phyloP scores from a whole-genome alignment of 2,888 invertebrate species.

The Rotaria macrura region DNA sequence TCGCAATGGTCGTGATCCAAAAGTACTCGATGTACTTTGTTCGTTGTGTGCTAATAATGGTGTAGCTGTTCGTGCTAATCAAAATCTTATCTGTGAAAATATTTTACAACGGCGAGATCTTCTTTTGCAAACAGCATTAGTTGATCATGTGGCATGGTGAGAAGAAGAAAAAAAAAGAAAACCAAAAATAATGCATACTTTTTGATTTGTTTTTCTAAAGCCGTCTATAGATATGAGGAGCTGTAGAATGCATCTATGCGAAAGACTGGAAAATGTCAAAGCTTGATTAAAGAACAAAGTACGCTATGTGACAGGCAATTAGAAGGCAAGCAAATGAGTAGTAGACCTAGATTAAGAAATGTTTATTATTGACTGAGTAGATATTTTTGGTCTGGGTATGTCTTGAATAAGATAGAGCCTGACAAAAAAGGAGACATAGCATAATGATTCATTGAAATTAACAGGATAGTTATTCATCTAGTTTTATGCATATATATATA shows the following conservation, averaged over 20 bases:
- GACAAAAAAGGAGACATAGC: too few relatives aligned
- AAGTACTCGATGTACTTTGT: constrained; percentile 85
- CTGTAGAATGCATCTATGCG: background rate
- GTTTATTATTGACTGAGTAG: too few relatives aligned
- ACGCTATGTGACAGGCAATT: background rate
- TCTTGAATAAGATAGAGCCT: too few relatives aligned
- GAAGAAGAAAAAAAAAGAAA: background rate
- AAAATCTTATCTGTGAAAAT: constrained; percentile 96
- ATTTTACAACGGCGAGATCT: constrained; percentile 89
- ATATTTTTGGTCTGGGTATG: too few relatives aligned
- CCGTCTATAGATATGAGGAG: background rate
- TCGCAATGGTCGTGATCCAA: constrained; percentile 95
- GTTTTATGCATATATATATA: too few relatives aligned
- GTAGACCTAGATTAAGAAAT: too few relatives aligned
- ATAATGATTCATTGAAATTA: too few relatives aligned
- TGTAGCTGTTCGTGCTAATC: constrained; percentile 91
- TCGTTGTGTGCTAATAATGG: constrained; percentile 98
- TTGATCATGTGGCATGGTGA: constrained; percentile 87
- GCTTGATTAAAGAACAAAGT: background rate
- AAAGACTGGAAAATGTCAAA: background rate
- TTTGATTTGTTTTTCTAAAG: too few relatives aligned
- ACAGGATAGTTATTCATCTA: too few relatives aligned
- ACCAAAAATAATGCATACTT: too few relatives aligned
- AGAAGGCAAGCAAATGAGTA: background rate
- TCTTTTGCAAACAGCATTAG: constrained; percentile 82